Percentiles rank a stretch among this genome's conserved stretches.
Evolutionary conservation across 1,140 invertebrate species (phyloP).

Genomic region (Bombus terrestris): DNA sequence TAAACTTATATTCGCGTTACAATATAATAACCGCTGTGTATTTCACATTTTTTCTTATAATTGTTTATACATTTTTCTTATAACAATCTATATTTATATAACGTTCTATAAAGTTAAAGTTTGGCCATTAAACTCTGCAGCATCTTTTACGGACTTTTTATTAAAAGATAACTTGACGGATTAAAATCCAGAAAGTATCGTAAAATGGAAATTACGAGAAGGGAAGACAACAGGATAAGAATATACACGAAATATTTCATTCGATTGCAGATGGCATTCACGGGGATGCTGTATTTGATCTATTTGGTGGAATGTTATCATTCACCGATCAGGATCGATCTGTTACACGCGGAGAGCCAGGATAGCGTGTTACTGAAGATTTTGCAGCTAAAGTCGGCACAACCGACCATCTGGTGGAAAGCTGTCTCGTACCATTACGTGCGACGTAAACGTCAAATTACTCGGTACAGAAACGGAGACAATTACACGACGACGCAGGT

Average conservation of each 20-base stretch:
- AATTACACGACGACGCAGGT: slow-evolving; percentile 92
- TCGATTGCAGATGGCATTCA: slow-evolving; percentile 85
- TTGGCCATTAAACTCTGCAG: neutral
- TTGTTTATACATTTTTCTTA: neutral
- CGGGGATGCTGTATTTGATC: slow-evolving; percentile 91
- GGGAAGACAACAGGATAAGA: neutral
- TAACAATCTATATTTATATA: neutral
- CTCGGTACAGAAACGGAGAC: slow-evolving; percentile 91
- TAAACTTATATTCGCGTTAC: too few relatives aligned
- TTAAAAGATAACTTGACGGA: neutral
- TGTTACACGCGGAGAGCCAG: slow-evolving; percentile 86
- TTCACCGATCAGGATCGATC: slow-evolving; percentile 86
- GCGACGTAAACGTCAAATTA: slow-evolving; percentile 88
- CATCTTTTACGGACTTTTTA: neutral
- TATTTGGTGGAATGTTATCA: slow-evolving; percentile 95
- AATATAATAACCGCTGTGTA: too few relatives aligned
- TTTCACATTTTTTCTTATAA: neutral
- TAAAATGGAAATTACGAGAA: neutral
- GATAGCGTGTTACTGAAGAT: slow-evolving; percentile 87
- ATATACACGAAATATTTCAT: neutral
- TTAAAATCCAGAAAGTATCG: neutral
- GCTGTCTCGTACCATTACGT: slow-evolving; percentile 94
- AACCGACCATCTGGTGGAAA: slow-evolving; percentile 95
- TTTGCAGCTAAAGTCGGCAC: slow-evolving; percentile 87
- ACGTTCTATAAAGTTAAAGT: neutral